Base-by-base conservation (phyloP, 2,797 vertebrate species). In the Ateles fusciceps region DNA sequence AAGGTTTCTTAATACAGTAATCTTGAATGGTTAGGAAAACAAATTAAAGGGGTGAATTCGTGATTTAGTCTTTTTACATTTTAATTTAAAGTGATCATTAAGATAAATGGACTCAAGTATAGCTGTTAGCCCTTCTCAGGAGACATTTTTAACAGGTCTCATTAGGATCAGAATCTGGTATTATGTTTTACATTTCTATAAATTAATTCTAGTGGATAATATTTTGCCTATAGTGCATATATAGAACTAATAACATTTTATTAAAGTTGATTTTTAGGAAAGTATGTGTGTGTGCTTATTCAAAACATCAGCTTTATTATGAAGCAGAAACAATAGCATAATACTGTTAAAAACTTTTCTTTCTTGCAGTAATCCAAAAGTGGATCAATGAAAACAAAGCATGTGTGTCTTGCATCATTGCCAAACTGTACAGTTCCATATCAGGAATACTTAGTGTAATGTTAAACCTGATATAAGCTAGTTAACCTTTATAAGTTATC, bases 1-100 rank as follows among this genome's bases (percentile, higher is more conserved):
- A 90, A 94, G 52, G 89, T 98, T 97, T 95, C 88, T 72, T 93
- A 72, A 52, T 64, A 87, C 68, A 93, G 59, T 94, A 76, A 80
- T 78, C 61, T 94, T 95, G 50, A 95, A 81, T 78, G 36, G 30
- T 64, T 95, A 96, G 33, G 71, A 94, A 97, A 92, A 92, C 30
- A 93, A 96, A 93, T 81, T 33, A 78, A 96, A 96, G 15, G 13
- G 28, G 8, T 85, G 13, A 80, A 75, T 96, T 95, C 86, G 36
- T 85, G 72, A 17, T 42, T 52, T 96, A 81, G 89, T 74, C 42
- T 42, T 76, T 89, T 48, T 46, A 72, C 28, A 52, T 76, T 85
- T 95, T 85, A 4, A 1, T 78, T 83, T 92, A 92, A 90, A 93
- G 36, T 50, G 84, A 92, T 22, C 26, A 90, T 94, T 94, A 96